Base-by-base conservation (phyloP, 1,140 invertebrate genomes). In the Nasonia giraulti region DNA sequence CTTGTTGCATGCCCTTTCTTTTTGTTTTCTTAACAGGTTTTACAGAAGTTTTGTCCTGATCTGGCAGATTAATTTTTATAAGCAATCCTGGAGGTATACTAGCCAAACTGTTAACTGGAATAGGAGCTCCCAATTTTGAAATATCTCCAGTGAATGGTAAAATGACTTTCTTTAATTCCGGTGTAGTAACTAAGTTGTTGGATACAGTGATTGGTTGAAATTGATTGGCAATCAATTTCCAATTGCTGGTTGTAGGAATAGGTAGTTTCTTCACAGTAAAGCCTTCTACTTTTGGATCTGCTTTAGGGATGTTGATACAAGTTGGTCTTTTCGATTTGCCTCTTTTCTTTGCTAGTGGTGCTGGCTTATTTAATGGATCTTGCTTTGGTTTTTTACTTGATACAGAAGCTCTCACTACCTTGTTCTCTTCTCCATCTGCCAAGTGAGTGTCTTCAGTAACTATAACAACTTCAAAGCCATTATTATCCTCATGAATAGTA, bases 51-150 rank as follows among this genome's bases (percentile, higher is more conserved):
- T 88, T 87, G n/a, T 76, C 84, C 78, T 92, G 91, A 11, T 91
- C 90, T 0, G 92, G 92, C 14, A 93, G 81, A 85, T 93, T 90
- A n/a, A 93, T 93, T 84, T 93, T 93, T n/a, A 93, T 93, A 8
- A 93, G 80, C 17, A 93, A 85, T 40, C 92, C 92, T 3, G 92
- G 92, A 14, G 92, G 92, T 71, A 93, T 93, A 69, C 91, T 92
- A 14, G 92, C 91, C 17, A 93, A 87, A 88, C 92, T 93, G 44
- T 92, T 85, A 6, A 93, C 92, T 14, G 92, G 92, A 82, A 93
- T 93, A 0, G 92, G 92, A 69, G 90, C 88, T 8, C 92, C 92
- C 31, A 93, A 86, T 80, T 89, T 91, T 20, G 92, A 88, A 86
- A 93, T 91, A 84, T 93, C 89, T 0, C 91, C 91, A 10, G 92